phyloP scores from a whole-genome alignment of 2,797 vertebrate genomes.

The Rhinophrynus dorsalis region DNA sequence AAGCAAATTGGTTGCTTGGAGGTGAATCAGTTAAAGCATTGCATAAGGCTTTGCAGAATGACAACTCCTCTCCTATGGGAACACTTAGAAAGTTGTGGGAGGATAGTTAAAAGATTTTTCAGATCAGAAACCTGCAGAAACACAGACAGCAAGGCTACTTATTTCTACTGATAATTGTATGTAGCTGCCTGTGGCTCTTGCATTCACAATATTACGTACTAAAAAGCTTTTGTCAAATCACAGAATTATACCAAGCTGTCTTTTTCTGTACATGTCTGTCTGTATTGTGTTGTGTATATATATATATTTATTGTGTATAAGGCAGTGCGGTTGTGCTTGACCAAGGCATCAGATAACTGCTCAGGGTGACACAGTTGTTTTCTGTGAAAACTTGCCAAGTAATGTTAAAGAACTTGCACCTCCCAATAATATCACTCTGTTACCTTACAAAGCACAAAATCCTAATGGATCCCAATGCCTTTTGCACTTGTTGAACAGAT shows the following conservation, averaged over 20 bases:
- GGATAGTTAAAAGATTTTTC: conserved; percentile 72
- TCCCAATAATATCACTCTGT: no score
- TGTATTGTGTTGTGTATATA: no score
- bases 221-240: conserved; percentile 73
- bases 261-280: conserved; percentile 68
- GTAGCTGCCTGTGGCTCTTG: conserved; percentile 73
- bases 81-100: conserved; percentile 70
- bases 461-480: no score
- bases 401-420: no score
- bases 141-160: conserved; percentile 69
- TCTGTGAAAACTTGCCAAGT: no score
- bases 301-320: no score
- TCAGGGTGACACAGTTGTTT: no score
- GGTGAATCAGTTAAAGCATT: conserved; percentile 27
- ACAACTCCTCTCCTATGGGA: conserved; percentile 56
- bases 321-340: no score
- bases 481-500: no score
- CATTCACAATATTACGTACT: conserved; percentile 77
- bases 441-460: no score
- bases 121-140: conserved; percentile 66
- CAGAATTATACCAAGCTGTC: conserved; percentile 71
- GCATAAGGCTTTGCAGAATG: conserved; percentile 43
- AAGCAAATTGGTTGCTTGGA: not conserved
- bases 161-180: conserved; percentile 80
- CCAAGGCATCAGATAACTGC: no score